These are phyloP conservation scores for Cepaea hortensis DNA, from an alignment of 2,888 invertebrate genomes.

Conservation along the genomic window DNA sequence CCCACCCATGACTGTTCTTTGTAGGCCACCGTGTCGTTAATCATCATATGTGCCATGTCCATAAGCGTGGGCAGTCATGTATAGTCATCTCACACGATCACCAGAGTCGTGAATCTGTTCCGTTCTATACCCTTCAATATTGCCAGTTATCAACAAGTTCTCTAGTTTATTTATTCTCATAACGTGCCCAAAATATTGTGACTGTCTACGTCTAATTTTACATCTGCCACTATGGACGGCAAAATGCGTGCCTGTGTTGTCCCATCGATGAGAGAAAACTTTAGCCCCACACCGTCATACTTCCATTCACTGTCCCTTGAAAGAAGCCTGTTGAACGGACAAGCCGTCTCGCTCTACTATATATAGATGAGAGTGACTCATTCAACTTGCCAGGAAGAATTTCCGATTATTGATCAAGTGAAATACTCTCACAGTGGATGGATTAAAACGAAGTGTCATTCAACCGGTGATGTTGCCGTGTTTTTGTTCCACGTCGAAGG, in stretches of 20 bases:
- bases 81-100: too few relatives aligned
- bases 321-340: not conserved
- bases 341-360: not conserved
- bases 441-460: slow-evolving; percentile 12
- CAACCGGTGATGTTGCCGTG: not conserved
- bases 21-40: too few relatives aligned
- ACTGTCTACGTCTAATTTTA: too few relatives aligned
- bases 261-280: not conserved
- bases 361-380: slow-evolving; percentile 11
- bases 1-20: too few relatives aligned
- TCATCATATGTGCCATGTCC: too few relatives aligned
- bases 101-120: too few relatives aligned
- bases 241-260: not conserved
- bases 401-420: not conserved
- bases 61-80: too few relatives aligned
- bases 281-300: too few relatives aligned
- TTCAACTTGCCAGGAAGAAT: not conserved
- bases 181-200: too few relatives aligned
- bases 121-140: too few relatives aligned
- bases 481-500: not conserved
- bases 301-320: not conserved
- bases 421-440: not conserved
- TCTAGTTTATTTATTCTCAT: too few relatives aligned
- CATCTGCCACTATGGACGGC: not conserved
- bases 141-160: too few relatives aligned